Conservation (phyloP, 1,140 invertebrate genomes). For the Metaphire vulgaris region DNA sequence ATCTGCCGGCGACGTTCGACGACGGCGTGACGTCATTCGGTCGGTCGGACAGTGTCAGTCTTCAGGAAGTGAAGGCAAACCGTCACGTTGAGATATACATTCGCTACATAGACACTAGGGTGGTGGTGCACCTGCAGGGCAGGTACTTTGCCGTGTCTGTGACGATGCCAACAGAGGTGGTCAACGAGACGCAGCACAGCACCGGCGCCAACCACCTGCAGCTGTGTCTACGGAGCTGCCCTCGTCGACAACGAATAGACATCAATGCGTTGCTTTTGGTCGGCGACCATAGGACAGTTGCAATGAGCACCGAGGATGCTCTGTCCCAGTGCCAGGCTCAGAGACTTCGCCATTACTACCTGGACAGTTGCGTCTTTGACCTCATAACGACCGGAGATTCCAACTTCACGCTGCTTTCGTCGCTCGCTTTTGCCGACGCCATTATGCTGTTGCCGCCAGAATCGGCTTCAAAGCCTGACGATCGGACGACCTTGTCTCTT, state of each 20-base stretch:
- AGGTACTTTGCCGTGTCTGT: background rate
- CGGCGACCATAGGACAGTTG: background rate
- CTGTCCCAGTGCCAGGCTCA: slow-evolving; percentile 29
- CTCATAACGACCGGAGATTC: slow-evolving; percentile 56
- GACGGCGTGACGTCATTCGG: slow-evolving; percentile 39
- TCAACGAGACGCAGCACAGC: background rate
- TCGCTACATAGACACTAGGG: background rate
- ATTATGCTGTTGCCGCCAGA: background rate
- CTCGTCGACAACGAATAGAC: background rate
- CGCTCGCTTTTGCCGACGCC: slow-evolving; percentile 40
- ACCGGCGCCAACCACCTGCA: background rate
- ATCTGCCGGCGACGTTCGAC: slow-evolving; percentile 39
- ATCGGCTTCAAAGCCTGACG: background rate
- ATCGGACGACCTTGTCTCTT: background rate
- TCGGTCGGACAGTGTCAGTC: slow-evolving; percentile 35
- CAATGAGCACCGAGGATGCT: background rate
- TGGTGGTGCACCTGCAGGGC: background rate
- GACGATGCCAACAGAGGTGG: background rate
- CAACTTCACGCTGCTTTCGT: slow-evolving; percentile 52
- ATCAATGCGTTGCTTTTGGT: background rate
- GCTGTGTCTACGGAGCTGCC: background rate
- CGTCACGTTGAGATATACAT: background rate
- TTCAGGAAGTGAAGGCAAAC: slow-evolving; percentile 30
- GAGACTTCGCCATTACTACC: slow-evolving; percentile 56
- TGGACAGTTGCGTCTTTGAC: slow-evolving; percentile 61